Base-by-base conservation (phyloP, 2,797 vertebrate species). In the Galaxias olidus region DNA sequence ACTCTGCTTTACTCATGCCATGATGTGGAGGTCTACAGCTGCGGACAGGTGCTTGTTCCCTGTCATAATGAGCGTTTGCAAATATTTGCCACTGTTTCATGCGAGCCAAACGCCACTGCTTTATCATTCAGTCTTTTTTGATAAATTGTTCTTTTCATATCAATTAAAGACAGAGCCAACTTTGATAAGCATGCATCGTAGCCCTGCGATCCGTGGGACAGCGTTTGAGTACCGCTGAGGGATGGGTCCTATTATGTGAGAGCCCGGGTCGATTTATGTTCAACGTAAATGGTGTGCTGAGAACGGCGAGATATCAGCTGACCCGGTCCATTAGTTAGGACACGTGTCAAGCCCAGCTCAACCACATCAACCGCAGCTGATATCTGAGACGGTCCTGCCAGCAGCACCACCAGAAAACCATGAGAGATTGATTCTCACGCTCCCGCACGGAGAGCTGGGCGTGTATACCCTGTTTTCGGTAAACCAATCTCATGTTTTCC, bases 101-200 rank as follows among this genome's bases (percentile, higher is more conserved):
- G 71, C 71, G 65, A 59, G 52, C 47, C 42, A 53, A 47, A 58
- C 48, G 52, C 19, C 42, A 18, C 4, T 13, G 49, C 19, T 10
- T 5, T 8, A 40, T 41, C 20, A 52, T 45, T 18, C 14, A 9
- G n/a, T 42, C 15, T 12, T 12, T 47, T 14, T 47, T 13, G 17
- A 10, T 53, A 9, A 51, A 10, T 10, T 2, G 1, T 11, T 17
- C 20, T 42, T 50, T 56, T 11, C 18, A 15, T 10, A 52, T 20
- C 1, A 46, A 43, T 47, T 13, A 43, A 9, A 54, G 14, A 40
- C 20, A 10, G 40, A 41, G 44, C 18, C 63, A 62, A 51, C 61
- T 17, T 4, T 30, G 6, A 66, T 47, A 40, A 63, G 4, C 86
- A 86, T 89, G 86, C 89, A 86, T 76, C 84, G 82, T 62, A 9